Percentiles rank a stretch among this genome's conserved stretches.
Evolutionary conservation across 2,888 invertebrate genomes (phyloP).

Genomic region (Alloplasta piceator): DNA sequence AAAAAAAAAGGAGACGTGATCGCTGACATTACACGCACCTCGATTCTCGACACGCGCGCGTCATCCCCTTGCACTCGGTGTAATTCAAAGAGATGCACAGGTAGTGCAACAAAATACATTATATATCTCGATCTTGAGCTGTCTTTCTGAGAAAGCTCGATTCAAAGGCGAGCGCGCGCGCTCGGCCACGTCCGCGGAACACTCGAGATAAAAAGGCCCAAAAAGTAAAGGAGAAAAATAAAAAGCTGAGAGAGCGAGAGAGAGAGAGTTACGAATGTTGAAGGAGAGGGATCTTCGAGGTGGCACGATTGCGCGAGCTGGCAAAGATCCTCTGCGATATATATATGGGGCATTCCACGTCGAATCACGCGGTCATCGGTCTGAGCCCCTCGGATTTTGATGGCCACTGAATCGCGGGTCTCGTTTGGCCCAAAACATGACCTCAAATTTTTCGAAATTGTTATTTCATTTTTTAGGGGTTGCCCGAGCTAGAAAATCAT

Average conservation of each 20-base stretch:
- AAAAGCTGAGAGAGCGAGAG: slow-evolving; percentile 5
- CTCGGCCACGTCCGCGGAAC: slow-evolving; percentile 36
- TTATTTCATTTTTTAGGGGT: too few species aligned
- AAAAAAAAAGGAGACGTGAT: slow-evolving; percentile 12
- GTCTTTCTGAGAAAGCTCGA: slow-evolving; percentile 58
- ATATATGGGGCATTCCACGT: too few species aligned
- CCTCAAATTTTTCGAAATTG: too few species aligned
- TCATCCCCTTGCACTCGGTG: slow-evolving; percentile 54
- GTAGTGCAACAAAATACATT: background rate
- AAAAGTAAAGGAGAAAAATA: slow-evolving; percentile 21
- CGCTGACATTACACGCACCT: slow-evolving; percentile 46
- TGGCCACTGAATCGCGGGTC: too few species aligned
- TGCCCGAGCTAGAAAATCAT: too few species aligned
- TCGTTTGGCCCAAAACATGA: too few species aligned
- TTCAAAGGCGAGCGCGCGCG: slow-evolving; percentile 5
- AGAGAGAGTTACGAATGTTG: slow-evolving; percentile 13
- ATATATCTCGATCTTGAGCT: slow-evolving; percentile 5
- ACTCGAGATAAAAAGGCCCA: slow-evolving; percentile 49
- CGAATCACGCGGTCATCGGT: too few species aligned
- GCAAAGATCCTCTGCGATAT: slow-evolving; percentile 27
- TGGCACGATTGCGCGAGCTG: slow-evolving; percentile 54
- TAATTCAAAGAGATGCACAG: background rate
- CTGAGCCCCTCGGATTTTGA: too few species aligned
- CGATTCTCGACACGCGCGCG: slow-evolving; percentile 60
- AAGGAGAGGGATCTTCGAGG: slow-evolving; percentile 43